These are phyloP conservation scores for Autographa gamma DNA, from an alignment of 2,888 invertebrate genomes.

Conservation along the genomic window DNA sequence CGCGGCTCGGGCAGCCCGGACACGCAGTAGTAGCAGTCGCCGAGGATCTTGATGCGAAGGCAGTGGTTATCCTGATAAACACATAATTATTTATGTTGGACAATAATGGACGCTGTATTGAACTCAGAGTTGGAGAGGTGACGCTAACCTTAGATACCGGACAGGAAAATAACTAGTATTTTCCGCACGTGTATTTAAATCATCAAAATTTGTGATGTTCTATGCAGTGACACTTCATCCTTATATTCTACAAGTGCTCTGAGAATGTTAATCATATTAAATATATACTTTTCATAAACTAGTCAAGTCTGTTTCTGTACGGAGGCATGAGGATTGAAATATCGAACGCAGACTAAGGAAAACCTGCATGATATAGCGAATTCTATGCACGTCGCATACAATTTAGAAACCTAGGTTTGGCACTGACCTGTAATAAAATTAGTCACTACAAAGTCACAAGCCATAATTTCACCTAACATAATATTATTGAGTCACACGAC, in stretches of 20 bases:
- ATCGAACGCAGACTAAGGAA: not conserved
- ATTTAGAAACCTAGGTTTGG: not conserved
- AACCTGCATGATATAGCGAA: no score
- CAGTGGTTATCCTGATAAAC: constrained; percentile 93
- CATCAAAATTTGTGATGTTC: no score
- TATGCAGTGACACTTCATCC: no score
- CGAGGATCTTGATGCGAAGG: constrained; percentile 94
- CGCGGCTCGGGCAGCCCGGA: constrained; percentile 97
- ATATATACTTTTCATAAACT: no score
- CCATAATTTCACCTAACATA: not conserved
- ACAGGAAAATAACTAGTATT: no score
- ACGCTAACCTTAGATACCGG: no score
- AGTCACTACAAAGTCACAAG: not conserved
- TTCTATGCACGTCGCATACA: not conserved
- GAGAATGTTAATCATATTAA: no score
- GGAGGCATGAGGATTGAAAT: not conserved
- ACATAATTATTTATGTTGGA: not conserved
- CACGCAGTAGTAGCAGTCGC: constrained; percentile 98
- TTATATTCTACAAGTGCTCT: no score
- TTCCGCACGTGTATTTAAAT: no score
- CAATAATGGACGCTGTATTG: no score
- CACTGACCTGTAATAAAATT: constrained; percentile 4
- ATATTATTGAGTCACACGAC: not conserved
- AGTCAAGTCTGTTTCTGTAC: not conserved
- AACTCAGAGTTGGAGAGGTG: no score